phyloP scores from a whole-genome alignment of 2,888 invertebrate species.

The Euzetes globulus region DNA sequence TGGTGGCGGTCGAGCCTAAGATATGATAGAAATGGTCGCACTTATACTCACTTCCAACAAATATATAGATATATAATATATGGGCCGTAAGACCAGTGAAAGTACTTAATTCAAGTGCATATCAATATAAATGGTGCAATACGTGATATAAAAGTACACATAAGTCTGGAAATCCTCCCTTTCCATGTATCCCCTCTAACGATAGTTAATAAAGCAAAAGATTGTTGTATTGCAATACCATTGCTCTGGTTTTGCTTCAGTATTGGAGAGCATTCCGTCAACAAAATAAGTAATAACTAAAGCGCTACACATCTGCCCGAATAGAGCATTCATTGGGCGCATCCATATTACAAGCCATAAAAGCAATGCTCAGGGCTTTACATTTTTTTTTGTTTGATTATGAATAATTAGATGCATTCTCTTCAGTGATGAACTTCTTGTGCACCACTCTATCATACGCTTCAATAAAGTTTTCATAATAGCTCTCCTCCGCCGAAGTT shows the following conservation, averaged over 20 bases:
- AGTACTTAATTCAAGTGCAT: slow-evolving; percentile 27
- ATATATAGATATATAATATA: slow-evolving; percentile 19
- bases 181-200: slow-evolving; percentile 29
- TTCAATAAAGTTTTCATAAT: slow-evolving; percentile 25
- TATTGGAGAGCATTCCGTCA: background rate
- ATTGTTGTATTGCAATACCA: background rate
- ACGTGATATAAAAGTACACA: slow-evolving; percentile 30
- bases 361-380: slow-evolving; percentile 7
- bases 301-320: slow-evolving; percentile 20
- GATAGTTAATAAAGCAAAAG: slow-evolving; percentile 31
- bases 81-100: slow-evolving; percentile 2
- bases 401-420: slow-evolving; percentile 28
- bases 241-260: background rate
- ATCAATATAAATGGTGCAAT: slow-evolving; percentile 22
- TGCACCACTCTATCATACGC: background rate
- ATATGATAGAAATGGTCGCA: slow-evolving; percentile 14
- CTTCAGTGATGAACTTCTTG: background rate
- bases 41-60: background rate
- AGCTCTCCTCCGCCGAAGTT: background rate
- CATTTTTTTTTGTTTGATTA: slow-evolving; percentile 15
- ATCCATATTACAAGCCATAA: slow-evolving; percentile 26
- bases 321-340: background rate
- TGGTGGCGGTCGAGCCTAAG: slow-evolving; percentile 14
- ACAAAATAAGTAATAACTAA: slow-evolving; percentile 21
- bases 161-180: slow-evolving; percentile 30